phyloP scores from a whole-genome alignment of 2,888 invertebrate species.

The Rutpela maculata region DNA sequence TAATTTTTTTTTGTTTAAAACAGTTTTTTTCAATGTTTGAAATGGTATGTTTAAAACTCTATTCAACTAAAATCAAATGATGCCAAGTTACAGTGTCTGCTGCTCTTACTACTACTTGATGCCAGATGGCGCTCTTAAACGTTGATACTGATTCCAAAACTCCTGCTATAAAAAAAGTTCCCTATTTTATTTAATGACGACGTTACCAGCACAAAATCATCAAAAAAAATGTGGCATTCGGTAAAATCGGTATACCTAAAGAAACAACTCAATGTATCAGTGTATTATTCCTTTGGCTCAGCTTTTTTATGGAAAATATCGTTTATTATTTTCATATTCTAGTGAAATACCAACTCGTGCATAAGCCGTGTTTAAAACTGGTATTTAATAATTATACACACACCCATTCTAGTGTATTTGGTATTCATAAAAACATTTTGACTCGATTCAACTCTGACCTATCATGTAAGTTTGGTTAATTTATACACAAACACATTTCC shows the following conservation, averaged over 20 bases:
- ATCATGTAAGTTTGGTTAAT: conserved; percentile 13
- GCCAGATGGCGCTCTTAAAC: no score
- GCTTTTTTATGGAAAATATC: not conserved
- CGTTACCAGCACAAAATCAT: no score
- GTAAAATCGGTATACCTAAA: not conserved
- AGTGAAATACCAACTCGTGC: conserved; percentile 2
- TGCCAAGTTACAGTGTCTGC: no score
- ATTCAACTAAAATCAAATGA: no score
- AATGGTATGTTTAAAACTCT: no score
- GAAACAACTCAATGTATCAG: not conserved
- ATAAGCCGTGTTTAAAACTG: not conserved
- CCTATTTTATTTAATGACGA: no score
- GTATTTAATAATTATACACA: conserved; percentile 12
- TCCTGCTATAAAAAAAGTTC: no score
- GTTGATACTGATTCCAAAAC: no score
- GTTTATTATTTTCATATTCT: conserved; percentile 1
- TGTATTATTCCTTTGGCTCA: not conserved
- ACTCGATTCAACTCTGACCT: conserved; percentile 16
- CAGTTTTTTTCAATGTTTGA: no score
- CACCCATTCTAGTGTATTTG: not conserved
- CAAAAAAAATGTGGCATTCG: no score
- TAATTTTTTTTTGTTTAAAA: no score
- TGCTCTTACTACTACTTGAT: no score
- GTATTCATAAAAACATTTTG: conserved; percentile 6
- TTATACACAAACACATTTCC: not conserved